phyloP scores from a whole-genome alignment of 2,113 vertebrate genomes.

The Perccottus glenii region DNA sequence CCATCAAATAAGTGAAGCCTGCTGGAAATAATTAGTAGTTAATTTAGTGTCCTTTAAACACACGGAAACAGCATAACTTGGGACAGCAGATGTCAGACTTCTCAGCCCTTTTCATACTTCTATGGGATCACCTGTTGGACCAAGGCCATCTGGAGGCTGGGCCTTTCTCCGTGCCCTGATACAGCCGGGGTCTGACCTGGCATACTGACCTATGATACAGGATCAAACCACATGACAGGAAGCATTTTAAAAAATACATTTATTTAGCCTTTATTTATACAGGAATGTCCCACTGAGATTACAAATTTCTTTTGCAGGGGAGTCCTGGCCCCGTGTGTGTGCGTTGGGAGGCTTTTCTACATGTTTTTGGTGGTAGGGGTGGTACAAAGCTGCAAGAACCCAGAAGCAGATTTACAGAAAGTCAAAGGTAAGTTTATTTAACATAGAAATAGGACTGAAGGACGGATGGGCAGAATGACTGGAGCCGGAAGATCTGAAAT shows the following conservation, averaged over 20 bases:
- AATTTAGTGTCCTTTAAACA: background rate
- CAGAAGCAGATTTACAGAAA: too few species aligned
- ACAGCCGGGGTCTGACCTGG: slow-evolving; percentile 43
- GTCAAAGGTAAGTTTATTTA: too few species aligned
- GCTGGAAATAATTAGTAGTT: background rate
- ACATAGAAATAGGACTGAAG: too few species aligned
- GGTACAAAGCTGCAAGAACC: too few species aligned
- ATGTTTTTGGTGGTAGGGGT: too few species aligned
- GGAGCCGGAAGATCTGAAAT: too few species aligned
- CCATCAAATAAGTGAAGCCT: background rate
- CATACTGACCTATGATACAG: slow-evolving; percentile 56
- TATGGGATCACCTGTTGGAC: slow-evolving; percentile 78
- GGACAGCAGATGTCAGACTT: slow-evolving; percentile 80
- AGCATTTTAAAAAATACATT: background rate
- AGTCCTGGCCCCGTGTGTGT: too few species aligned
- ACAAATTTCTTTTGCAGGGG: too few species aligned
- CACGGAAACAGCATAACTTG: slow-evolving; percentile 12
- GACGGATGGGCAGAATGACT: too few species aligned
- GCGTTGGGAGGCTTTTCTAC: too few species aligned
- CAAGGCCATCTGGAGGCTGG: slow-evolving; percentile 73
- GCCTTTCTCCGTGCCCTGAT: slow-evolving; percentile 35
- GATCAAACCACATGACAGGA: slow-evolving; percentile 57
- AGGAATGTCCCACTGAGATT: too few species aligned
- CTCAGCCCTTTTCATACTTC: slow-evolving; percentile 57
- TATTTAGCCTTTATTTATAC: too few species aligned